A percentile compares a stretch with the other conserved stretches of the same genome.
Evolutionary conservation across 2,113 vertebrate species (phyloP).

Genomic region (Xyrauchen texanus): DNA sequence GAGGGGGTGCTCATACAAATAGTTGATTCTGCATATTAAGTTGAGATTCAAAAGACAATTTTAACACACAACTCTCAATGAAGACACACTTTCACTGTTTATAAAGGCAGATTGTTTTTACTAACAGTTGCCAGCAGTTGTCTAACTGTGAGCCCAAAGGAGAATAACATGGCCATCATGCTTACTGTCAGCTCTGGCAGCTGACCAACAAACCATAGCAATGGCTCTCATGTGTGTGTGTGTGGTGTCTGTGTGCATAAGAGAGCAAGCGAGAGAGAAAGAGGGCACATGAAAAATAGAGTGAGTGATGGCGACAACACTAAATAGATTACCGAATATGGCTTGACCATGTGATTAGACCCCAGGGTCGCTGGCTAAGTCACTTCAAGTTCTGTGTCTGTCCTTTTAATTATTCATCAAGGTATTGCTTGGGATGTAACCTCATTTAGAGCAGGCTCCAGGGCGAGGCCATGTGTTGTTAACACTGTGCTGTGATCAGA

Average conservation of each 20-base stretch:
- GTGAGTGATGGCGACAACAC: neutral
- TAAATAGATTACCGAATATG: constrained; percentile 70
- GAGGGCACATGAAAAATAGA: constrained; percentile 20
- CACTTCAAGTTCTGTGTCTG: constrained; percentile 63
- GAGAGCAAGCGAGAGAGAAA: constrained; percentile 49
- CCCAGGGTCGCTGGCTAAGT: constrained; percentile 71
- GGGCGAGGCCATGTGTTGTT: constrained; percentile 68
- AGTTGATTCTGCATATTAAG: no score
- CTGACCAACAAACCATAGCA: constrained; percentile 35
- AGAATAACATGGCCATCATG: constrained; percentile 37
- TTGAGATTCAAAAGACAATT: no score
- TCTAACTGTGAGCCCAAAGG: constrained; percentile 33
- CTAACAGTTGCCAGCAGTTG: constrained; percentile 35
- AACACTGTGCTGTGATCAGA: constrained; percentile 65
- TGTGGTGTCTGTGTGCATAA: constrained; percentile 2
- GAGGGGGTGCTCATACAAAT: no score
- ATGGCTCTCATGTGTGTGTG: no score
- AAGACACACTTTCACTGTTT: constrained; percentile 27
- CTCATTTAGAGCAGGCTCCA: constrained; percentile 69
- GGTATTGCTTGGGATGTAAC: constrained; percentile 67
- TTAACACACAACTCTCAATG: neutral
- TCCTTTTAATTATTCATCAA: constrained; percentile 75
- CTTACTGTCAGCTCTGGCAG: constrained; percentile 41
- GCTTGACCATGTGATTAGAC: constrained; percentile 74
- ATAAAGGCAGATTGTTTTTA: constrained; percentile 29